Conservation (phyloP, 2,113 vertebrate species). For the Notechis scutatus region DNA sequence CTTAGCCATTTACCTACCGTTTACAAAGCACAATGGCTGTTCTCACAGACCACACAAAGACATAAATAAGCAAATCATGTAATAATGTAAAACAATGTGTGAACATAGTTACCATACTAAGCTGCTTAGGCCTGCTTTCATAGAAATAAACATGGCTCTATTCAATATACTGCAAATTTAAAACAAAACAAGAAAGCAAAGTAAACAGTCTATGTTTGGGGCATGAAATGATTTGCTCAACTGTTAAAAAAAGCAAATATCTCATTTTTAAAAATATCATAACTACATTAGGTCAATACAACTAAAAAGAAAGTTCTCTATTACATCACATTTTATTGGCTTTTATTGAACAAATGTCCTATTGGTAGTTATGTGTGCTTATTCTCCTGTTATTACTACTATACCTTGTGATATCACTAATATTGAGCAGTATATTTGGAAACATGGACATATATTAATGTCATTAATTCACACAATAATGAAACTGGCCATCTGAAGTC, state of each 20-base stretch:
- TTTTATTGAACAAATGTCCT: constrained; percentile 83
- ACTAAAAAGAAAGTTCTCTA: constrained; percentile 73
- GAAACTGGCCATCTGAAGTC: constrained; percentile 55
- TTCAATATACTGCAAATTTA: constrained; percentile 45
- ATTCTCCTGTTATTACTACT: constrained; percentile 52
- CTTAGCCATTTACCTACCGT: not conserved
- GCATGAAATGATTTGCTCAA: constrained; percentile 63
- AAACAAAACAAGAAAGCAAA: constrained; percentile 21
- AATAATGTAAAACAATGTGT: not conserved
- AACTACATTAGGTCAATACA: constrained; percentile 63
- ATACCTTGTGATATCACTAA: constrained; percentile 60
- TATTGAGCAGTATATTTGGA: constrained; percentile 65
- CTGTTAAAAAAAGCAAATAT: constrained; percentile 40
- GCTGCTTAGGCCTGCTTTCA: constrained; percentile 8
- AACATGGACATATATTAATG: constrained; percentile 42
- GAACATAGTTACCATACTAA: not conserved
- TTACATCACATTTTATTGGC: constrained; percentile 97
- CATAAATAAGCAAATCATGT: not conserved
- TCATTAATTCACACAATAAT: constrained; percentile 58
- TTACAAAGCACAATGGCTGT: not conserved
- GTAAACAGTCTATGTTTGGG: constrained; percentile 45
- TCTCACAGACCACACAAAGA: not conserved
- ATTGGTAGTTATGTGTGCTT: constrained; percentile 56
- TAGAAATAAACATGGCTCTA: constrained; percentile 15
- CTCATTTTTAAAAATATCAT: constrained; percentile 55